Conservation (phyloP, 2,113 vertebrate genomes). For the Tonatia bakeri region DNA sequence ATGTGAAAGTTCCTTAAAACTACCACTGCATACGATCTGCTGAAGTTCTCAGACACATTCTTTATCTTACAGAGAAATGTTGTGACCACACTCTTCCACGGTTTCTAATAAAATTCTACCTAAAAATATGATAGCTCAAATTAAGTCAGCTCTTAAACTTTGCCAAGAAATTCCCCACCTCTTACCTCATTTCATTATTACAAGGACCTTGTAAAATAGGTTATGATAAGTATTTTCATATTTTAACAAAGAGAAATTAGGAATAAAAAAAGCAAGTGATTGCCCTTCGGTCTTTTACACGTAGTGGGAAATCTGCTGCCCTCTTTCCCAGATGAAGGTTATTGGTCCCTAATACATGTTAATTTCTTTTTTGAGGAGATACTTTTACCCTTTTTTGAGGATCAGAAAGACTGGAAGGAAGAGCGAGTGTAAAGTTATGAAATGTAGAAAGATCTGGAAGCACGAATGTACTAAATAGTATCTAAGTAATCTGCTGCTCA, state of each 20-base stretch:
- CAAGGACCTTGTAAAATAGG: not conserved
- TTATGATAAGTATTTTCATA: conserved; percentile 19
- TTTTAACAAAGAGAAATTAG: not conserved
- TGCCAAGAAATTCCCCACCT: conserved; percentile 14
- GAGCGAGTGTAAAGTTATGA: not conserved
- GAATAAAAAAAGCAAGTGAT: not conserved
- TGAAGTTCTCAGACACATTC: not conserved
- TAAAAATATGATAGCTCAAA: not conserved
- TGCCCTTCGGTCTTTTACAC: not conserved
- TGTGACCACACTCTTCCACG: not conserved
- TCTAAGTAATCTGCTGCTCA: not conserved
- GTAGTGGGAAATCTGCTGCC: not conserved
- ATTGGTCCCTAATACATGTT: not conserved
- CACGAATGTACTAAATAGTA: not conserved
- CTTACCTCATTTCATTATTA: conserved; percentile 51
- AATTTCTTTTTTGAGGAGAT: too few relatives aligned
- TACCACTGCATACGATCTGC: not conserved
- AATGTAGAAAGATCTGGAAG: not conserved
- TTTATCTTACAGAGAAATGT: not conserved
- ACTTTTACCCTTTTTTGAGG: not conserved
- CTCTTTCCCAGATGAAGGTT: not conserved
- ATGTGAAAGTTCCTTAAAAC: not conserved
- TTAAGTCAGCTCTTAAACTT: conserved; percentile 44
- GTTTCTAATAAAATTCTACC: conserved; percentile 35
- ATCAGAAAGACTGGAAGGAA: not conserved